Conservation (phyloP, 2,113 vertebrate species). For the Loxodonta africana region DNA sequence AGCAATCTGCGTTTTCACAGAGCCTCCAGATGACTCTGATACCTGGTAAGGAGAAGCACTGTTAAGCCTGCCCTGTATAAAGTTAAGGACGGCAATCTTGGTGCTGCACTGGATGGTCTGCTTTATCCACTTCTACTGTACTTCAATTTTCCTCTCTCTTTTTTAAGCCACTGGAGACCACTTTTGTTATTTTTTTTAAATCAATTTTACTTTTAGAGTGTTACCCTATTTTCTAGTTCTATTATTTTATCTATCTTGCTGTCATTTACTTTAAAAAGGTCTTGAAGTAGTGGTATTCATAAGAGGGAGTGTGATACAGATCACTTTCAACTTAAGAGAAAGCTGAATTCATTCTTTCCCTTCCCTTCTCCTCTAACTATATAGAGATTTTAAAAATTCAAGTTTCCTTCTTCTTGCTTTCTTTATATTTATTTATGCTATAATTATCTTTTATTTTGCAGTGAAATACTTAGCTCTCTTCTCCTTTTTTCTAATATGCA, state of each 20-base stretch:
- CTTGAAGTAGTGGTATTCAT: not conserved
- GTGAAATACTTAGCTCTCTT: not conserved
- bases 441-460: not conserved
- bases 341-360: not conserved
- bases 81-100: not conserved
- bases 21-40: not conserved
- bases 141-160: fast-evolving
- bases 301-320: not conserved
- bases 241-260: not conserved
- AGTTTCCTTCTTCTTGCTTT: not conserved
- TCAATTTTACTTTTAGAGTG: not conserved
- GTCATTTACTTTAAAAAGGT: not conserved
- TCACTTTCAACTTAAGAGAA: not conserved
- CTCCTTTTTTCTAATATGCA: not conserved
- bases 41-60: not conserved
- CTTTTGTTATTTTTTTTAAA: not conserved
- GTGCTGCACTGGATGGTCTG: too few species aligned
- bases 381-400: not conserved
- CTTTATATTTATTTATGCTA: not conserved
- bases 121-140: not conserved
- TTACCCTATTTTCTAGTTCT: not conserved
- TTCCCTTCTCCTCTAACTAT: not conserved
- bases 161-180: not conserved
- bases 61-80: not conserved
- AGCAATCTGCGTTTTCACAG: not conserved